Conservation (phyloP, 2,797 vertebrate genomes). For the Sebastes taczanowskii region DNA sequence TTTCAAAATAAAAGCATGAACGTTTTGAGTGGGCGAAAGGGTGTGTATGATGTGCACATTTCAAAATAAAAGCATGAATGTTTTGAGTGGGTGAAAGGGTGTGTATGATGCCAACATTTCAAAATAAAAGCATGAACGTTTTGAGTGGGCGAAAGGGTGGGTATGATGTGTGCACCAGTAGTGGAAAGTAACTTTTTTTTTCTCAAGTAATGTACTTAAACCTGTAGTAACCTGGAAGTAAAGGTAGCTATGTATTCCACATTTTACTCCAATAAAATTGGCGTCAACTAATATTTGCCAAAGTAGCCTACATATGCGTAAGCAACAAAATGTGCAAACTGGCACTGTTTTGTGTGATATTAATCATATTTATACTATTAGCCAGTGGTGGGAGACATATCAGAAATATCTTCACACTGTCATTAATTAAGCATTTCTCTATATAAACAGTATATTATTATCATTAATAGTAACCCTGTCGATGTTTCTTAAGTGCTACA, state of each 20-base stretch:
- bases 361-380: background rate
- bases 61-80: too few relatives aligned
- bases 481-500: background rate
- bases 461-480: background rate
- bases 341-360: background rate
- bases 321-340: background rate
- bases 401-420: background rate
- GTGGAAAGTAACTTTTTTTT: too few relatives aligned
- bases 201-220: too few relatives aligned
- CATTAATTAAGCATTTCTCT: background rate
- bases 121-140: background rate
- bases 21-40: too few relatives aligned
- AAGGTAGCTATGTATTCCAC: background rate
- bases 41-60: too few relatives aligned
- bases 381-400: background rate
- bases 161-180: too few relatives aligned
- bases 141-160: too few relatives aligned
- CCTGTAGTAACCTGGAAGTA: background rate
- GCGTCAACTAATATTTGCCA: background rate
- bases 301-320: background rate
- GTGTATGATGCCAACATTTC: background rate
- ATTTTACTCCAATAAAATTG: background rate
- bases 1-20: constrained; percentile 5
- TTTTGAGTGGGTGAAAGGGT: too few relatives aligned
- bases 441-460: background rate